These are phyloP conservation scores for Luperina testacea DNA, from an alignment of 2,888 invertebrate species.

Conservation along the genomic window DNA sequence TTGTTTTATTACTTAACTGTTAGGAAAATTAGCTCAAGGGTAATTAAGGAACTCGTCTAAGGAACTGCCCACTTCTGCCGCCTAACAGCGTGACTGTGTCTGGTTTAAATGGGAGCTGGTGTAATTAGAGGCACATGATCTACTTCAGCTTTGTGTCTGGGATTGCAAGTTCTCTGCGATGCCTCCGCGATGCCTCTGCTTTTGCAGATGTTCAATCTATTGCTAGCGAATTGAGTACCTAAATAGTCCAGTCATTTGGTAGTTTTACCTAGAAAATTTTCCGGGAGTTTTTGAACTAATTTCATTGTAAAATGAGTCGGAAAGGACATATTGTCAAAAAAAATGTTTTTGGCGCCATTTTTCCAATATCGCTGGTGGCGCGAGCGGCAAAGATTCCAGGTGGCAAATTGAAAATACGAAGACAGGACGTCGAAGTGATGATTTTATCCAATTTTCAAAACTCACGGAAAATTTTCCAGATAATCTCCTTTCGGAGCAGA, in stretches of 20 bases:
- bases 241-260: neutral
- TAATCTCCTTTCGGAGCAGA: neutral
- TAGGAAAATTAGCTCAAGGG: conserved; percentile 11
- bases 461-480: neutral
- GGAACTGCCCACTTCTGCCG: neutral
- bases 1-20: conserved; percentile 27
- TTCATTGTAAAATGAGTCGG: neutral
- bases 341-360: neutral
- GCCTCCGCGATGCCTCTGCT: neutral
- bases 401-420: neutral
- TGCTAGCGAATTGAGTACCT: neutral
- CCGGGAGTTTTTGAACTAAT: neutral
- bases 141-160: neutral
- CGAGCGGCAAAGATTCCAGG: neutral
- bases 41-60: neutral
- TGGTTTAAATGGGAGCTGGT: neutral
- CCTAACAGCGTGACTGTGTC: neutral
- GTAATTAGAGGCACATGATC: neutral
- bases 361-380: neutral
- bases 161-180: no score
- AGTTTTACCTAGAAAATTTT: neutral
- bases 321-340: neutral
- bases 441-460: neutral
- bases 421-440: neutral
- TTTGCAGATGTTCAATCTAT: neutral